Percentiles rank a stretch among this genome's conserved stretches.
These are phyloP conservation scores for Caenorhabditis japonica DNA, from an alignment of 2,888 invertebrate genomes.

Conservation along the genomic window DNA sequence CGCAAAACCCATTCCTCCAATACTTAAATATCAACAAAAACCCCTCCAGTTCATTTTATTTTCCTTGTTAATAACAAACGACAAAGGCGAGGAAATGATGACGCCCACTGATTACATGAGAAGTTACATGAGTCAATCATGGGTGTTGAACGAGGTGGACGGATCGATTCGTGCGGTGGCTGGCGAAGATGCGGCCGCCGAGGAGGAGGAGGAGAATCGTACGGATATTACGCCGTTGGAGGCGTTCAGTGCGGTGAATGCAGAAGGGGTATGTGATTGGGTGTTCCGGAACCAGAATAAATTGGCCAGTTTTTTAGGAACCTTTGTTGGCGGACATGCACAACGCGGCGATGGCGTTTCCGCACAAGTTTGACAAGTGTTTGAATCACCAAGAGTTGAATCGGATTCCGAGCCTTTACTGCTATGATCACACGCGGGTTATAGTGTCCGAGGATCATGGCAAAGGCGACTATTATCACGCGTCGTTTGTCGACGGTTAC, in stretches of 20 bases:
- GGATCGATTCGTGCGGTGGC: conserved; percentile 15
- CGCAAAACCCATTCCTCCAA: too few relatives aligned
- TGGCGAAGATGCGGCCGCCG: conserved; percentile 8
- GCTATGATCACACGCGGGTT: conserved; percentile 46
- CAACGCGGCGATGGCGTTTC: conserved; percentile 21
- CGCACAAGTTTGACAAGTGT: conserved; percentile 32
- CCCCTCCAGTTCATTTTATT: too few relatives aligned
- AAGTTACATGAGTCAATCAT: conserved; percentile 15
- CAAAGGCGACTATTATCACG: conserved; percentile 34
- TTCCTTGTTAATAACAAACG: too few relatives aligned
- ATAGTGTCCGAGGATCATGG: conserved; percentile 19
- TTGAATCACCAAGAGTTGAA: conserved; percentile 35
- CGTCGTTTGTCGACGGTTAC: conserved; percentile 49
- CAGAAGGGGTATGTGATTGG: conserved; percentile 12
- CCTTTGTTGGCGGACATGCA: conserved; percentile 37
- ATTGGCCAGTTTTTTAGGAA: conserved; percentile 10
- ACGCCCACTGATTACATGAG: conserved; percentile 22
- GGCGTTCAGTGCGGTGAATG: conserved; percentile 18
- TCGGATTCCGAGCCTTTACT: conserved; percentile 39
- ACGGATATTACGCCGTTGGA: conserved; percentile 16
- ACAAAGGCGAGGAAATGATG: conserved; percentile 19
- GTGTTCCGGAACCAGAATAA: background rate
- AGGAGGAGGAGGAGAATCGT: conserved; percentile 5
- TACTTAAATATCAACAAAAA: too few relatives aligned
- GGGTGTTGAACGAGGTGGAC: conserved; percentile 19